Evolutionary conservation across 2,888 invertebrate genomes (phyloP).

Genomic region (Zaprionus lineosus): DNA sequence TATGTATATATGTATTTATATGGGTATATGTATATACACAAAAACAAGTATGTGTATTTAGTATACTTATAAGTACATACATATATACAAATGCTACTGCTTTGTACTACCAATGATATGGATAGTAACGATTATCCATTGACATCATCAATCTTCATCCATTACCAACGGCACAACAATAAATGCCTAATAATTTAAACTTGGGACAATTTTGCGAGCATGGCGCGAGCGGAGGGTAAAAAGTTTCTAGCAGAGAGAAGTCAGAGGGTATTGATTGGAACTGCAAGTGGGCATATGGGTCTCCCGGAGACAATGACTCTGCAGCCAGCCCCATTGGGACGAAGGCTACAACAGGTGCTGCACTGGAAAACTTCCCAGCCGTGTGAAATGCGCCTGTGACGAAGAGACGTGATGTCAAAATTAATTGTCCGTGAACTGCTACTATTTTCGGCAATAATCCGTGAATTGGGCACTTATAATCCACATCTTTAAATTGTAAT

Average conservation of each 20-base stretch:
- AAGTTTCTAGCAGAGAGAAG: constrained; percentile 6
- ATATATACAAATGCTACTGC: constrained; percentile 4
- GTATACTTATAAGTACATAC: background rate
- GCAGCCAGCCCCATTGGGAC: background rate
- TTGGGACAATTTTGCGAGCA: constrained; percentile 12
- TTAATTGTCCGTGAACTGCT: constrained; percentile 23
- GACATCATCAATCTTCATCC: constrained; percentile 70
- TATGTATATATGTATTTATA: no score
- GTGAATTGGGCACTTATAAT: constrained; percentile 15
- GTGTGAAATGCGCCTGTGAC: no score
- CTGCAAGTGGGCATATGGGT: no score
- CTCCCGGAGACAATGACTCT: no score
- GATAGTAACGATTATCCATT: constrained; percentile 60
- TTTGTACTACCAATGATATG: constrained; percentile 27
- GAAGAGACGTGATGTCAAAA: constrained; percentile 2
- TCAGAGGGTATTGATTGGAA: constrained; percentile 13
- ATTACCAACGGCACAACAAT: constrained; percentile 48
- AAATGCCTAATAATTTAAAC: constrained; percentile 47
- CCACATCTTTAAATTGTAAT: constrained; percentile 32
- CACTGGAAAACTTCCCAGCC: constrained; percentile 8
- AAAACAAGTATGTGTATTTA: no score
- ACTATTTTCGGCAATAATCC: constrained; percentile 12
- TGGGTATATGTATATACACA: no score
- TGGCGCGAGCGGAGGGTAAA: constrained; percentile 4
- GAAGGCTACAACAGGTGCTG: constrained; percentile 24